These are phyloP conservation scores for Intellagama lesueurii DNA, from an alignment of 2,797 vertebrate species.

Conservation along the genomic window DNA sequence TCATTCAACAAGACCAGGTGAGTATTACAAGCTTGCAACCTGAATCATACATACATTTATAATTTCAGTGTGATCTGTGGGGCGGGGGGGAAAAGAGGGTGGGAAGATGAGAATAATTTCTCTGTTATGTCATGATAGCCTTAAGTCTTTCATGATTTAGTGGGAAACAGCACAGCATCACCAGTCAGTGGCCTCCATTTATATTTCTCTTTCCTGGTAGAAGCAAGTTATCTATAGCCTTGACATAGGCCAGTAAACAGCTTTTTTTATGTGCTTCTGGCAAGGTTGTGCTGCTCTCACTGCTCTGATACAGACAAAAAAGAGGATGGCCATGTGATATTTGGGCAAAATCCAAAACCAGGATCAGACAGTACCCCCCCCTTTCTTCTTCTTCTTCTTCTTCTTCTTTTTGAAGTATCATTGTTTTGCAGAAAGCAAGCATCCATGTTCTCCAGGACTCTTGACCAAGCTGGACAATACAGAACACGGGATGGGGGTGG, in stretches of 20 bases:
- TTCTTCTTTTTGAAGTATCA: no score
- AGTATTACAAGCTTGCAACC: not conserved
- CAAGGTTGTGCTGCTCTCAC: not conserved
- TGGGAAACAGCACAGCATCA: slow-evolving; percentile 18
- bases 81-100: not conserved
- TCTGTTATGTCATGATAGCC: not conserved
- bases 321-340: no score
- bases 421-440: no score
- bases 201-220: slow-evolving; percentile 22
- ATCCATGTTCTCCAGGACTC: no score
- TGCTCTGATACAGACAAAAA: not conserved
- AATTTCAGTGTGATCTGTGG: not conserved
- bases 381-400: not conserved
- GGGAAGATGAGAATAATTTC: not conserved
- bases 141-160: slow-evolving; percentile 33
- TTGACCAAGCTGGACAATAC: no score
- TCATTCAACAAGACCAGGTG: not conserved
- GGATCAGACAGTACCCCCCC: not conserved
- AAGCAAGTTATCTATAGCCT: slow-evolving; percentile 7
- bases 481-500: no score
- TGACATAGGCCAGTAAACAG: slow-evolving; percentile 24
- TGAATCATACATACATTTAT: not conserved
- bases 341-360: no score
- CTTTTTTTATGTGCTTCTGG: not conserved
- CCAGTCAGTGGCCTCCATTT: not conserved